A percentile compares a stretch with the other conserved stretches of the same genome.
These are phyloP conservation scores for Leptosomus discolor DNA, from an alignment of 2,113 vertebrate species.

Conservation along the genomic window DNA sequence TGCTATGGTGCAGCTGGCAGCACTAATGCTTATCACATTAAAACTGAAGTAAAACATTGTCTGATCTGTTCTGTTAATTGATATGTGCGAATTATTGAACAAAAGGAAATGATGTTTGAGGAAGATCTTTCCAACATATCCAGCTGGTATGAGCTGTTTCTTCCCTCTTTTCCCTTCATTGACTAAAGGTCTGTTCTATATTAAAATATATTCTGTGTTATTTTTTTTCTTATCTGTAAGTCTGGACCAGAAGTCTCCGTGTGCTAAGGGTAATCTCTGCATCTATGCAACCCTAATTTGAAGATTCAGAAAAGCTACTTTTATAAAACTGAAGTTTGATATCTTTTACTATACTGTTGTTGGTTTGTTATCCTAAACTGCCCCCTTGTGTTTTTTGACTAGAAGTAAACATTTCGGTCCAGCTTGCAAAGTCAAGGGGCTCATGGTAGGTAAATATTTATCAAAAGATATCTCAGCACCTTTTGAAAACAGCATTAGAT, in stretches of 20 bases:
- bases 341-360: background rate
- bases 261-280: background rate
- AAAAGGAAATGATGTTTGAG: background rate
- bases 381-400: slow-evolving; percentile 38
- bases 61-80: background rate
- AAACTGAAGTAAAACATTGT: background rate
- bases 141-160: background rate
- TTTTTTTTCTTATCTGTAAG: background rate
- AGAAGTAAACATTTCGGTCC: background rate
- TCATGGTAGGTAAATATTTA: background rate
- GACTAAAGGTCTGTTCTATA: background rate
- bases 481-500: background rate
- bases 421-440: background rate
- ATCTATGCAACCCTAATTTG: background rate
- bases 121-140: background rate
- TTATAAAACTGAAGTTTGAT: background rate
- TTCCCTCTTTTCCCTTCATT: background rate
- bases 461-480: background rate
- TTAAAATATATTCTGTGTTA: background rate
- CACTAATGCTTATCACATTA: background rate
- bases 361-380: slow-evolving; percentile 53
- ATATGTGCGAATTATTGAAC: background rate
- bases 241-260: background rate
- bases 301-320: background rate
- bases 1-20: background rate